Evolutionary conservation across 2,113 vertebrate genomes (phyloP), one percentile per base, ranked within the genome.

Genomic region (Hippocampus abdominalis): DNA sequence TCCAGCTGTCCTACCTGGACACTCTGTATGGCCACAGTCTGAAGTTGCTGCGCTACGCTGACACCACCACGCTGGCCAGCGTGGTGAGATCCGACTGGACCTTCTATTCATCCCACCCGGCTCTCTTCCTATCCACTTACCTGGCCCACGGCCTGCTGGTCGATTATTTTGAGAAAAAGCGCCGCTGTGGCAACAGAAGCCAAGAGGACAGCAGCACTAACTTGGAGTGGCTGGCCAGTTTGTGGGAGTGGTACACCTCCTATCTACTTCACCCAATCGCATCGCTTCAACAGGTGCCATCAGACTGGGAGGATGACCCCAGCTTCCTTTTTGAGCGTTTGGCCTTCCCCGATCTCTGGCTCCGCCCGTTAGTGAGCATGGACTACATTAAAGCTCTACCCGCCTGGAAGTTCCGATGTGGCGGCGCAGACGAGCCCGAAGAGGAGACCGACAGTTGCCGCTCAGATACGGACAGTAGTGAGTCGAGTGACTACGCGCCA

Each of bases 201-300:
- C 94, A 94, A 21, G 96, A 97, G 86, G 90, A 96, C 51, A 97
- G 94, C 10, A 94, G 91, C 8, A 98, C 97, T 79, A 99, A 98
- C 72, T 85, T 99, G 49, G 96, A 98, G 80, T 99, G 96, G 96
- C 84, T 99, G 56, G 95, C 95, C 1, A 99, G 95, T 74, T 92
- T 98, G 76, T 99, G 97, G 97, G 97, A 98, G 87, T 99, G 96
- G 96, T 99, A 97, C 82, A 94, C 95, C 8, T 98, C 95, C 87
- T 98, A 94, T 82, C 87, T 99, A 78, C 94, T 98, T 78, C 95
- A 95, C 80, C 97, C 96, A 0, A 98, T 98, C 2, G 91, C 95
- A 69, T 97, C 95, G 16, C 92, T 98, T n/a, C 96, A 97, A 72
- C 94, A 94, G 80, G 90, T 94, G 27, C 96, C 95, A 0, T 84